Percentiles rank a stretch among this genome's conserved stretches.
Evolutionary conservation across 2,888 invertebrate species (phyloP).

Genomic region (Dione vanillae): DNA sequence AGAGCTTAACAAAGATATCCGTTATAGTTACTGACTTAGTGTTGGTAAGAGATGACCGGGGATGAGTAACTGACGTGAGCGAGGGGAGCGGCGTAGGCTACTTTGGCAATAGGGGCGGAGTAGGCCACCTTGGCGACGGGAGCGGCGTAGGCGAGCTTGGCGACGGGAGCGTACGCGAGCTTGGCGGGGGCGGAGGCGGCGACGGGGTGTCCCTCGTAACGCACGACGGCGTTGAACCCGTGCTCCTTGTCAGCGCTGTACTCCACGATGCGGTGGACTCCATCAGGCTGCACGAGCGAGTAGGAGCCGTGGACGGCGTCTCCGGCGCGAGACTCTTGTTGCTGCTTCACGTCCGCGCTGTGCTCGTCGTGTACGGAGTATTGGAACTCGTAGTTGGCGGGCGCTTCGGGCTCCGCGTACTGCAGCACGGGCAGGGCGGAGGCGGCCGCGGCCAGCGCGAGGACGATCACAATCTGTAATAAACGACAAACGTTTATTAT

Average conservation of each 20-base stretch:
- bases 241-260: not conserved
- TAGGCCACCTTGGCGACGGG: conserved; percentile 60
- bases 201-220: conserved; percentile 71
- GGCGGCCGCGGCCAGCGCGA: not conserved
- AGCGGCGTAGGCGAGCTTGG: conserved; percentile 58
- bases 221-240: conserved; percentile 54
- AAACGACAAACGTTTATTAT: not conserved
- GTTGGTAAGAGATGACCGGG: conserved; percentile 70
- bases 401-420: conserved; percentile 65
- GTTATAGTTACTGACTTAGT: conserved; percentile 3
- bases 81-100: conserved; percentile 63
- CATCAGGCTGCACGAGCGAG: not conserved
- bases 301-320: conserved; percentile 46
- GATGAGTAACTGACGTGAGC: conserved; percentile 59
- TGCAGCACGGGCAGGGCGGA: conserved; percentile 53
- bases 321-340: conserved; percentile 60
- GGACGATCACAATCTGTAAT: conserved; percentile 2
- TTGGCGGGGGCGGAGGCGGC: conserved; percentile 48
- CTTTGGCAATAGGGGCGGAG: conserved; percentile 64
- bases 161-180: conserved; percentile 53
- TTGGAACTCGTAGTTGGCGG: conserved; percentile 71
- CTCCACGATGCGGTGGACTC: not conserved
- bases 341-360: conserved; percentile 51
- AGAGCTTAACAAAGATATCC: not conserved
- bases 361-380: conserved; percentile 67